Evolutionary conservation across 2,888 invertebrate species (phyloP).

Genomic region (Busseola fusca): DNA sequence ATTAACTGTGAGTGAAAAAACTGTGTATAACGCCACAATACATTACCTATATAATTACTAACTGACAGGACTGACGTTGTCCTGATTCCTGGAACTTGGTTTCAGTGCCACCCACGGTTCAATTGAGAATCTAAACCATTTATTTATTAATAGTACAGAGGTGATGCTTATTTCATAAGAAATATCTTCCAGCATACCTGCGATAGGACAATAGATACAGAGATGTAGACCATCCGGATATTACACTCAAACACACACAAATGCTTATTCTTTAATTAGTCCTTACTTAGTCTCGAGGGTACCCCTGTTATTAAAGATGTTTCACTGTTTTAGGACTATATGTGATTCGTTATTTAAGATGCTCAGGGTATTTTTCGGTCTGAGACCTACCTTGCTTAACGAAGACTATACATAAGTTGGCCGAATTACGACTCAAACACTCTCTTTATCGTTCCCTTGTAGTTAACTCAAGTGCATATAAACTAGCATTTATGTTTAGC

Average conservation of each 20-base stretch:
- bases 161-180: too few relatives aligned
- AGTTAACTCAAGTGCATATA: not conserved
- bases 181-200: too few relatives aligned
- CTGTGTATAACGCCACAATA: too few relatives aligned
- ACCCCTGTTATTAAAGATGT: slow-evolving; percentile 6
- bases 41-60: too few relatives aligned
- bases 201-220: too few relatives aligned
- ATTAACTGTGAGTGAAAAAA: too few relatives aligned
- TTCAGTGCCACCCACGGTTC: too few relatives aligned
- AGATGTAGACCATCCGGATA: too few relatives aligned
- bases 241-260: not conserved
- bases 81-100: too few relatives aligned
- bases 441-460: not conserved
- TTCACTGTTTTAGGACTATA: not conserved
- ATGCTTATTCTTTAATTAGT: slow-evolving; percentile 26
- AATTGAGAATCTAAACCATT: too few relatives aligned
- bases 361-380: not conserved
- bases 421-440: not conserved
- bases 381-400: not conserved
- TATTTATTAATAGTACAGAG: too few relatives aligned
- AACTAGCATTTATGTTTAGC: not conserved
- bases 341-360: slow-evolving; percentile 9
- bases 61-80: too few relatives aligned
- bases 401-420: not conserved
- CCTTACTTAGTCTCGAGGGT: slow-evolving; percentile 7